Base-by-base conservation (phyloP, 2,113 vertebrate genomes). In the Pipra filicauda region DNA sequence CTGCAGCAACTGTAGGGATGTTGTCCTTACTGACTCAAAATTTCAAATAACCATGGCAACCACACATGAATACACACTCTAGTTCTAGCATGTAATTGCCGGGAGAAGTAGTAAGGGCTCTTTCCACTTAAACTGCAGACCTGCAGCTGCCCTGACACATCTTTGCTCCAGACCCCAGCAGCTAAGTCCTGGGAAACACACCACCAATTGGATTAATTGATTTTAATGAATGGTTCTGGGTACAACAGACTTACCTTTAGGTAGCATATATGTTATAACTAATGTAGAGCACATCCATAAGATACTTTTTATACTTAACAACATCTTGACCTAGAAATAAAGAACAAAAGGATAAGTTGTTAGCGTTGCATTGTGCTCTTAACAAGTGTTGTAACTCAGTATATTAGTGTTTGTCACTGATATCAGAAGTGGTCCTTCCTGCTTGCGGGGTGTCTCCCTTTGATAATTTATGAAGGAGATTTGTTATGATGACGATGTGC, bases 261-360 rank as follows among this genome's bases (percentile, higher is more conserved):
- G 97, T 66, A 97, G 93, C 62, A 94, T 97, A n/a, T 95, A 85
- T 39, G 97, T 98, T 97, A 98, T 95, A 95, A 97, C 97, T 88
- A 98, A 98, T 0, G 98, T 96, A 83, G 97, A 99, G 88, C 92
- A 99, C 83, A 99, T 98, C 99, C 99, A 99, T 96, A 99, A 98
- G 97, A 99, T 97, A 88, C 98, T 98, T 96, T 98, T 99, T 97
- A 99, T 98, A 96, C 98, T 98, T 97, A 98, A 97, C 96, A 98
- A 95, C 99, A 99, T 99, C 98, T 99, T 98, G 97, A 95, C 96
- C 98, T 99, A 97, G 80, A 84, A 97, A 96, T 46, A 94, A 94
- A 88, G 89, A 95, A 93, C 88, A 97, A 83, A 80, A n/a, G 72
- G 94, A 58, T 11, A 76, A 61, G 13, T 16, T 9, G 57, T 96